Base-by-base conservation (phyloP, 2,888 invertebrate genomes). In the Gymnoscelis rufifasciata region DNA sequence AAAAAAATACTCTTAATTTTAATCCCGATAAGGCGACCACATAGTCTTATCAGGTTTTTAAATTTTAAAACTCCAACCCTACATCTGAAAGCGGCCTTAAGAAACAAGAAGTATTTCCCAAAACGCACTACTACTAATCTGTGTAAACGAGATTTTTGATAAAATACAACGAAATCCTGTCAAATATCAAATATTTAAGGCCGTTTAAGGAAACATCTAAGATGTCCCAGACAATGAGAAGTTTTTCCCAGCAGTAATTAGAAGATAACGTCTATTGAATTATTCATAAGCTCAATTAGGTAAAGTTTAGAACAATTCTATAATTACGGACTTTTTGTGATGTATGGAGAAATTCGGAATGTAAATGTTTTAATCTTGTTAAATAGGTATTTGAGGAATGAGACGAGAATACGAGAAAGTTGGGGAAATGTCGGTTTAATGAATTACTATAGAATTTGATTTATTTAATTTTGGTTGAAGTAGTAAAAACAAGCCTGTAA, bases 161-260 rank as follows among this genome's bases (percentile, higher is more conserved):
- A 26, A 15, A 38, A 50, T 50, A 45, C 42, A 41, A 41, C 38
- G 26, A 50, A 42, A 45, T 49, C 45, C 29, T 29, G 33, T 30
- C 35, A 37, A 51, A 54, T 49, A 47, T 1, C 29, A 24, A 39
- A 51, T 52, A 48, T 52, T 52, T 52, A 35, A 36, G 57, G 51
- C 56, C 54, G 48, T 35, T 51, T 51, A 51, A 50, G 43, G 45
- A 66, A 63, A 56, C 64, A 67, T 67, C 51, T 52, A 43, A 44
- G 33, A 46, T 38, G 36, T 52, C 54, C 23, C 44, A 36, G 49
- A 63, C 58, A 66, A 66, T 63, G 58, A 59, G 28, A 35, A 44
- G 43, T 49, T 57, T 55, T 55, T 57, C 53, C 42, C 52, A 23
- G 43, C 42, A 37, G 51, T 51, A 57, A 57, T 57, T 57, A 54